These are phyloP conservation scores for Sturnus vulgaris DNA, from an alignment of 2,113 vertebrate species.

Conservation along the genomic window DNA sequence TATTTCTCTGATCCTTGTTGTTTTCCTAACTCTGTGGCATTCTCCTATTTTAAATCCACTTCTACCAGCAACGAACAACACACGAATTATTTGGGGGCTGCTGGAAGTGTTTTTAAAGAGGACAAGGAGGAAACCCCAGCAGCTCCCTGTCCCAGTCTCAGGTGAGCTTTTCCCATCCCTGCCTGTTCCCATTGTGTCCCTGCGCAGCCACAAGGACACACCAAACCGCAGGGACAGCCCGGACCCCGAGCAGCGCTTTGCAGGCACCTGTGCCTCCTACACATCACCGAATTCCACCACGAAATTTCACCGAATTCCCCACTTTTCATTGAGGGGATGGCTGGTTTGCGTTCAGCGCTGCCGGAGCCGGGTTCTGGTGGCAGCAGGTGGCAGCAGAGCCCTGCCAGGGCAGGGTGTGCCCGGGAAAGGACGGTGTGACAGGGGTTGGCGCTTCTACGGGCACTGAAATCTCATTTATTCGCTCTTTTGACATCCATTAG, in stretches of 20 bases:
- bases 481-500: neutral
- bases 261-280: fast-evolving
- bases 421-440: neutral
- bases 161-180: neutral
- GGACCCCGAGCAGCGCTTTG: neutral
- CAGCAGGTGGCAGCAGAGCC: constrained; percentile 41
- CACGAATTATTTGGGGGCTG: fast-evolving
- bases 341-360: fast-evolving
- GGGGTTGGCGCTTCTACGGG: neutral
- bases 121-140: neutral
- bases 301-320: fast-evolving
- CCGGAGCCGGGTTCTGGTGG: neutral
- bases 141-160: neutral
- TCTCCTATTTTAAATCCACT: too few species aligned
- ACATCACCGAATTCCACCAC: fast-evolving
- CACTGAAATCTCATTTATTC: neutral
- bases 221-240: neutral
- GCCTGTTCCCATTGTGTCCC: neutral
- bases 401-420: neutral
- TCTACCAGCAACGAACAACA: neutral
- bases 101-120: neutral
- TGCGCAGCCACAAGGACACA: fast-evolving
- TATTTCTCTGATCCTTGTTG: too few species aligned
- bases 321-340: fast-evolving
- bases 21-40: too few species aligned